A percentile compares a stretch with the other conserved stretches of the same genome.
Evolutionary conservation across 2,888 invertebrate genomes (phyloP).

Genomic region (Morpho helenor): DNA sequence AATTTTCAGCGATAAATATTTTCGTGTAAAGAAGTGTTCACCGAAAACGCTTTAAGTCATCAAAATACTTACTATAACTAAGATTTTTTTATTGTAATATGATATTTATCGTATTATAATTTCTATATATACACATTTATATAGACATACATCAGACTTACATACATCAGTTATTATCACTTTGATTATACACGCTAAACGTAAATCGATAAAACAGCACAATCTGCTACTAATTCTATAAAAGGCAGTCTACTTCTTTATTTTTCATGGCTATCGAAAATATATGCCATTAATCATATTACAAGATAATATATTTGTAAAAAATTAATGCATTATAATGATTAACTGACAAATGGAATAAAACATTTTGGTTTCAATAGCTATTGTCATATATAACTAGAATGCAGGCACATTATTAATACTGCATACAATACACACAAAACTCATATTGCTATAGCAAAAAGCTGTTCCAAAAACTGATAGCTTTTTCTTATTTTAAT

Average conservation of each 20-base stretch:
- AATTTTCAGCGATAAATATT: too few species aligned
- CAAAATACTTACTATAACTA: background rate
- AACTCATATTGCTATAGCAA: too few species aligned
- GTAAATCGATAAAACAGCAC: background rate
- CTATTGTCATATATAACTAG: too few species aligned
- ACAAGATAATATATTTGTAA: background rate
- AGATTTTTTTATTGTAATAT: background rate
- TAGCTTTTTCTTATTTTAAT: too few species aligned
- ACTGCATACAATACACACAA: too few species aligned
- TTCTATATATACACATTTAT: background rate
- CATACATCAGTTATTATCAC: constrained; percentile 2
- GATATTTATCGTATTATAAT: background rate
- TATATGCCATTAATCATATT: background rate
- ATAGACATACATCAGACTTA: background rate
- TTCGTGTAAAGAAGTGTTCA: too few species aligned
- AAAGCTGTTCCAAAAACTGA: too few species aligned
- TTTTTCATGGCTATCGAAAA: constrained; percentile 10
- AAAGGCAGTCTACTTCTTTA: background rate
- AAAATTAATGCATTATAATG: too few species aligned
- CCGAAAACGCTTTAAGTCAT: background rate
- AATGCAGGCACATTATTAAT: too few species aligned
- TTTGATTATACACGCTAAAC: background rate
- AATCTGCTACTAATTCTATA: background rate
- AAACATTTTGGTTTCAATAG: too few species aligned
- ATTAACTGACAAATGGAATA: too few species aligned